Base-by-base conservation (phyloP, 2,113 vertebrate species). In the Odontophorus gujanensis region DNA sequence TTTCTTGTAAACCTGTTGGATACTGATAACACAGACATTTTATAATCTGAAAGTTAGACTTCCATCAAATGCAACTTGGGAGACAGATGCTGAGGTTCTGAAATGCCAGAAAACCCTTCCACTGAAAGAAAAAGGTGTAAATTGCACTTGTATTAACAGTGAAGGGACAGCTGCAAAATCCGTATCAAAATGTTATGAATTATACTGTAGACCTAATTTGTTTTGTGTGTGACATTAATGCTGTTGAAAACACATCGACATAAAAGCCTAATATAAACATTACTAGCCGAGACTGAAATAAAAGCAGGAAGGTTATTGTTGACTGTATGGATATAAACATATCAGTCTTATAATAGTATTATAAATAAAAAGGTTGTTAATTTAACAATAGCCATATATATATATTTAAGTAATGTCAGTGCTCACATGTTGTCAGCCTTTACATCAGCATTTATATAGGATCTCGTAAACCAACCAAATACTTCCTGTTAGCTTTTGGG, bases 301-400 rank as follows among this genome's bases (percentile, higher is more conserved):
- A 96, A 97, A 50, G 62, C 57, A 63, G 51, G 86, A 97, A 95
- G 79, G 89, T 96, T 97, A 97, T 85, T 48, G 36, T 38, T 95
- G 93, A 95, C 83, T 95, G 83, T 87, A 81, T 13, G n/a, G 82
- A 85, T 83, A 97, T 97, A 97, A 97, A 98, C 92, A 96, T 95
- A 97, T 91, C 95, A 90, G 82, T 97, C 93, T 96, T 85, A 74
- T 89, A 97, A 94, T 95, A 89, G 96, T 93, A 96, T 95, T 94
- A 96, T 97, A 97, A 97, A 97, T 97, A 97, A 95, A 97, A 96
- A 5, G 77, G 82, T 71, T 89, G 76, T 97, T 98, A 97, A 96
- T 87, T 97, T 97, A 96, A 97, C 85, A 96, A 75, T 82, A 57
- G 66, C 71, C 22, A 85, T 97, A 81, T 95, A 96, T 95, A 89